These are phyloP conservation scores for Andrena cerasifolii DNA, from an alignment of 1,140 invertebrate species.

Conservation along the genomic window DNA sequence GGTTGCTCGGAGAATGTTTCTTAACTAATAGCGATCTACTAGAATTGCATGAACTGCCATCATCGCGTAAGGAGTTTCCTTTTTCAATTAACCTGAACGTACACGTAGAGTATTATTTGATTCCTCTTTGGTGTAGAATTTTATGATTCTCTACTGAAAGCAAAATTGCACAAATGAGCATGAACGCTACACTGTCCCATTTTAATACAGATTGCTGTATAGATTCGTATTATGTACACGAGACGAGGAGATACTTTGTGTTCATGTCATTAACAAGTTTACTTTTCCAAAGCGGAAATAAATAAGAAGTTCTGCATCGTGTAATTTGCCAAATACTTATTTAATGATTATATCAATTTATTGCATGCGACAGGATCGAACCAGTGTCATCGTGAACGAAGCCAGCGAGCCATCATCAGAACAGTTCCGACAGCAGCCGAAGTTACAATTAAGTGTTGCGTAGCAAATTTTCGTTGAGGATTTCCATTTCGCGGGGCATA, in stretches of 20 bases:
- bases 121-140: background rate
- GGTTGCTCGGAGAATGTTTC: background rate
- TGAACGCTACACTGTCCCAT: constrained; percentile 2
- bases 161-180: background rate
- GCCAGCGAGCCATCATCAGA: constrained; percentile 20
- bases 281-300: background rate
- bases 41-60: background rate
- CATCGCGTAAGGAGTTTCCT: background rate
- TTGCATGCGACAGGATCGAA: constrained; percentile 76
- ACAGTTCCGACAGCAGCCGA: constrained; percentile 20
- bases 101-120: background rate
- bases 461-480: background rate
- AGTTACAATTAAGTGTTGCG: constrained; percentile 16
- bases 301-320: constrained; percentile 8
- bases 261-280: background rate
- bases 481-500: constrained; percentile 7
- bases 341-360: constrained; percentile 65
- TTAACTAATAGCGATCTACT: background rate
- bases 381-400: constrained; percentile 50
- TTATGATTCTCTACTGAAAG: background rate
- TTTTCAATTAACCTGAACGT: background rate
- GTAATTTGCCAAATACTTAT: constrained; percentile 24
- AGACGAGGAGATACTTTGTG: too few species aligned
- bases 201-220: too few species aligned
- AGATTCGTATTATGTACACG: too few species aligned